Percentiles rank a stretch among this genome's conserved stretches.
Conservation (phyloP, 2,888 invertebrate genomes). For the Macaria notata region DNA sequence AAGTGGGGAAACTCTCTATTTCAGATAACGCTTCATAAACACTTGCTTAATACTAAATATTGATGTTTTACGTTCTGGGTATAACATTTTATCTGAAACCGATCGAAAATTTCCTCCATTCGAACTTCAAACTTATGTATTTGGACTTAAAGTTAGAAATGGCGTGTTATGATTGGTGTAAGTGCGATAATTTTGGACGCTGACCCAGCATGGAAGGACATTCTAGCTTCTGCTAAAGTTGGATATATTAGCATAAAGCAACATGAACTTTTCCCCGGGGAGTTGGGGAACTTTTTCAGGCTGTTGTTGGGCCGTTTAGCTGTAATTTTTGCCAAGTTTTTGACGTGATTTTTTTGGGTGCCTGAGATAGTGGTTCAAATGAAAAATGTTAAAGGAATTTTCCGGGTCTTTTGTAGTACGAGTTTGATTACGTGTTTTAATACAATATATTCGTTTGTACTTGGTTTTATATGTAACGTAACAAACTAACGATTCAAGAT, state of each 20-base stretch:
- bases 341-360: slow-evolving; percentile 8
- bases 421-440: too few species aligned
- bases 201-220: slow-evolving; percentile 20
- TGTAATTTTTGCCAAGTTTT: slow-evolving; percentile 20
- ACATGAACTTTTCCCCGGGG: slow-evolving; percentile 21
- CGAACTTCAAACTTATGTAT: background rate
- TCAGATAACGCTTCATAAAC: slow-evolving; percentile 11
- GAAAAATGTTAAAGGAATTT: too few species aligned
- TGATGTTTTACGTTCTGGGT: slow-evolving; percentile 7
- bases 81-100: slow-evolving; percentile 22
- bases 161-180: background rate
- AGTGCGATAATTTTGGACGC: slow-evolving; percentile 19
- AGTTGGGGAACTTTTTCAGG: slow-evolving; percentile 16
- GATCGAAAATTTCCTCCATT: slow-evolving; percentile 9
- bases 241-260: slow-evolving; percentile 23
- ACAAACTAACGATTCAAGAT: too few species aligned
- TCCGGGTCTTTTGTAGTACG: too few species aligned
- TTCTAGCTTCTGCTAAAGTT: slow-evolving; percentile 23
- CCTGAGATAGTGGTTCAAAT: background rate
- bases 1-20: background rate
- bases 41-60: slow-evolving; percentile 9
- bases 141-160: slow-evolving; percentile 3
- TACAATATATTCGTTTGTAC: too few species aligned
- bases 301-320: slow-evolving; percentile 21
- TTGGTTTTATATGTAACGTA: too few species aligned